Evolutionary conservation across 2,113 vertebrate species (phyloP).

Genomic region (Ariopsis seemanni): DNA sequence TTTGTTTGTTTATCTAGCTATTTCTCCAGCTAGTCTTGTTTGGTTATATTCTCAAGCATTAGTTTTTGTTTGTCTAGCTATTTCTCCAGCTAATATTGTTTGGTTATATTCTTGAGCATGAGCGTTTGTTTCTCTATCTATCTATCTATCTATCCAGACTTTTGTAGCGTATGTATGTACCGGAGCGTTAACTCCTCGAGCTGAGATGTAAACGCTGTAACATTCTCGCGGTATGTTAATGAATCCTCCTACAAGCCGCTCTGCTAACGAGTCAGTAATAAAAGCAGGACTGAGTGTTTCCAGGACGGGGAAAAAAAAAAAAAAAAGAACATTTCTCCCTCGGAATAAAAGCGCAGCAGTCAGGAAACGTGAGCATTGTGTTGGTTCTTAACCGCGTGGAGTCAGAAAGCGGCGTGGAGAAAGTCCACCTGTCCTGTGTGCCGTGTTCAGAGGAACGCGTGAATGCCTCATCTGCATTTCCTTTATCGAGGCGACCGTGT

Average conservation of each 20-base stretch:
- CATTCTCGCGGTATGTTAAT: neutral
- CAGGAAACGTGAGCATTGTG: constrained; percentile 9
- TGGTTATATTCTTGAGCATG: no score
- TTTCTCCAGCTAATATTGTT: no score
- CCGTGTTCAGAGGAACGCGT: neutral
- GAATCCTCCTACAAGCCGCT: neutral
- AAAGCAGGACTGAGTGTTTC: neutral
- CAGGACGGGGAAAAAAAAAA: neutral
- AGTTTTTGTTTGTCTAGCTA: no score
- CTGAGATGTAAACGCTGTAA: neutral
- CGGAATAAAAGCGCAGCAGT: neutral
- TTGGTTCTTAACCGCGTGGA: neutral
- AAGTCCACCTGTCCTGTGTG: constrained; percentile 21
- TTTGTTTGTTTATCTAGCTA: no score
- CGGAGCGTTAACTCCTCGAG: neutral
- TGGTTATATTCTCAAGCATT: no score
- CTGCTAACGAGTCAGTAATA: neutral
- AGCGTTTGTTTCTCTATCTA: neutral
- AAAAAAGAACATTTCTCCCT: neutral
- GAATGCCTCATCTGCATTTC: constrained; percentile 89
- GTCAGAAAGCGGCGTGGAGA: constrained; percentile 7
- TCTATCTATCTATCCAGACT: neutral
- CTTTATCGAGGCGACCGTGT: constrained; percentile 82
- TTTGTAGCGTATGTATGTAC: no score
- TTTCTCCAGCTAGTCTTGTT: no score